A percentile compares a stretch with the other conserved stretches of the same genome.
phyloP scores from a whole-genome alignment of 2,797 vertebrate species.

The Urophycis tenuis region DNA sequence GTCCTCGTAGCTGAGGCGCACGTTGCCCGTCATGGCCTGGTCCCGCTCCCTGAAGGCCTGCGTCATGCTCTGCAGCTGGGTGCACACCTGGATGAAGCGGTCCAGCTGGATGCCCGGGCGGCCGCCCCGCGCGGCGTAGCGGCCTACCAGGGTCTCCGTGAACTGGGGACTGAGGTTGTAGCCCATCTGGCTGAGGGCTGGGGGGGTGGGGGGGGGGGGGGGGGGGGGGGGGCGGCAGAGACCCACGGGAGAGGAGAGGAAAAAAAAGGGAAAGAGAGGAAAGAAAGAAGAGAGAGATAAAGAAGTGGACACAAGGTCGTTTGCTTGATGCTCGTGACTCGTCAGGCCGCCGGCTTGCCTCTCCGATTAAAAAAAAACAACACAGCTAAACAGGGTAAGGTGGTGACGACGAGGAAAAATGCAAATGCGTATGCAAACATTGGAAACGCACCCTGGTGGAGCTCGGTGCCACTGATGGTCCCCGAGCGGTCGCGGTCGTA shows the following conservation, averaged over 20 bases:
- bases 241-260: too few species aligned
- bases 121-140: constrained; percentile 45
- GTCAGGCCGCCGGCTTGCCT: too few species aligned
- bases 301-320: neutral
- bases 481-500: constrained; percentile 87
- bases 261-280: neutral
- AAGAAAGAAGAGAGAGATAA: neutral
- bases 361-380: too few species aligned
- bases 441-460: constrained; percentile 82
- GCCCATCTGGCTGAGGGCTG: constrained; percentile 92
- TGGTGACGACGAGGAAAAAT: too few species aligned
- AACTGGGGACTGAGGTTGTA: constrained; percentile 95
- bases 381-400: neutral
- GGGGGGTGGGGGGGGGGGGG: neutral
- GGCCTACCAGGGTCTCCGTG: constrained; percentile 76
- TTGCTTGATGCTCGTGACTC: too few species aligned
- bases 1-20: constrained; percentile 87
- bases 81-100: constrained; percentile 92
- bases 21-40: constrained; percentile 71
- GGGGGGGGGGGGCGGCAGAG: neutral
- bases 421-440: neutral
- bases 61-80: constrained; percentile 87
- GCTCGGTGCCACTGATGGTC: constrained; percentile 76
- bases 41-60: constrained; percentile 89
- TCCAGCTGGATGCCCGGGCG: constrained; percentile 81